Evolutionary conservation across 2,113 vertebrate species (phyloP), one percentile per base, ranked within the genome.

Genomic region (Equus quagga): DNA sequence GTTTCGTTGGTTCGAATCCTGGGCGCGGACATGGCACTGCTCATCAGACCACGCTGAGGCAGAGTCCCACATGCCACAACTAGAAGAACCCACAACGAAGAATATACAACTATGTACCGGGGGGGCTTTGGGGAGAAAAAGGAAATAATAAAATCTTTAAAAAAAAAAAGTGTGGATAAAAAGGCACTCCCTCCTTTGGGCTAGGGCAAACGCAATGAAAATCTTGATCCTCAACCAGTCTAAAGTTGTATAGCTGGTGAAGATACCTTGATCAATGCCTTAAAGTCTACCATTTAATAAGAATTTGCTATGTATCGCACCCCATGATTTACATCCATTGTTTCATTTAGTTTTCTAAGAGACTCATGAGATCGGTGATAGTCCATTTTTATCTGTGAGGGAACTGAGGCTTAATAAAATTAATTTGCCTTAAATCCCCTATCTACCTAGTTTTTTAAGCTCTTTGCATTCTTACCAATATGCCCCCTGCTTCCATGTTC

Each of bases 321-420:
- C 23, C 46, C 54, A 2, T 86, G 72, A 83, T 91, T 78, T 70
- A 83, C 3, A 80, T 9, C 10, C 5, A n/a, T 73, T 58, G 1
- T 72, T 87, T 62, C 41, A 70, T 79, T 88, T 92, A 82, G 11
- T 83, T 18, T 86, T 75, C 67, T 95, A n/a, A 69, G 56, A 87
- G 19, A 90, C 1, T 31, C 21, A 24, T 15, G n/a, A 84, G 19
- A 79, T 92, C 58, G 87, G 28, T 90, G 58, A 33, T 64, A 72
- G 26, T 21, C 28, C 7, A 4, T 70, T 84, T 97, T 70, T 81
- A 86, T 60, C 19, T 3, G 2, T 2, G 5, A 65, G 41, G 12
- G 92, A 94, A 92, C 26, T 6, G 3, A 73, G 17, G 44, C 18
- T 87, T 87, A 83, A 85, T 33, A 92, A 92, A 95, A 90, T 67